These are phyloP conservation scores for Stratiomys singularior DNA, from an alignment of 2,888 invertebrate genomes.

Conservation along the genomic window DNA sequence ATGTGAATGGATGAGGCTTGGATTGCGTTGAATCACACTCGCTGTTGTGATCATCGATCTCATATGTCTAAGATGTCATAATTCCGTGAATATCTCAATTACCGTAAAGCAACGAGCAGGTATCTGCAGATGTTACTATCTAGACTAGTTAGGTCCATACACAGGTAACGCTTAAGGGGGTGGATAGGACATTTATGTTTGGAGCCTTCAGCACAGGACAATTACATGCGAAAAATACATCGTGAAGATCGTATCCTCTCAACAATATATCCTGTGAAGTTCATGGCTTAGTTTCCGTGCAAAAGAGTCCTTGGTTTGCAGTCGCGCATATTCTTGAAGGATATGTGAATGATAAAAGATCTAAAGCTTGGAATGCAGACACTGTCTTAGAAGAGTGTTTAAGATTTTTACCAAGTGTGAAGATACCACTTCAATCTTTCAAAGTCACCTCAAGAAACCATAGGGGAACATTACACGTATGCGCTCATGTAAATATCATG, in stretches of 20 bases:
- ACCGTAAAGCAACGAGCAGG: constrained; percentile 42
- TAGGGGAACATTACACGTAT: constrained; percentile 41
- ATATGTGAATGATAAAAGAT: too few relatives aligned
- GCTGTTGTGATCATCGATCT: constrained; percentile 51
- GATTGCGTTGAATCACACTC: constrained; percentile 42
- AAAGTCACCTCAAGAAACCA: neutral
- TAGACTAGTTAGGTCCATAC: neutral
- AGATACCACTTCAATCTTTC: constrained; percentile 17
- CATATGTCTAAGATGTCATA: constrained; percentile 51
- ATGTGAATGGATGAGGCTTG: constrained; percentile 33
- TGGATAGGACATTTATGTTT: neutral
- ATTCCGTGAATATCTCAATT: constrained; percentile 52
- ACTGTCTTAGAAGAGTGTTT: too few relatives aligned
- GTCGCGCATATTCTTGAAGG: too few relatives aligned
- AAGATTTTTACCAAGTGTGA: neutral
- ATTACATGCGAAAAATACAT: neutral
- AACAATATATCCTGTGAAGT: too few relatives aligned
- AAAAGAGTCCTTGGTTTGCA: too few relatives aligned
- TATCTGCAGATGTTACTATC: neutral
- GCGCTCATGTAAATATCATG: constrained; percentile 51
- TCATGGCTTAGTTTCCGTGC: too few relatives aligned
- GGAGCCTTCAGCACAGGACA: neutral
- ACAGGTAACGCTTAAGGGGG: constrained; percentile 11
- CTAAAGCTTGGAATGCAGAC: too few relatives aligned
- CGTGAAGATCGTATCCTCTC: neutral